Base-by-base conservation (phyloP, 2,888 invertebrate genomes). In the Phalera bucephala region DNA sequence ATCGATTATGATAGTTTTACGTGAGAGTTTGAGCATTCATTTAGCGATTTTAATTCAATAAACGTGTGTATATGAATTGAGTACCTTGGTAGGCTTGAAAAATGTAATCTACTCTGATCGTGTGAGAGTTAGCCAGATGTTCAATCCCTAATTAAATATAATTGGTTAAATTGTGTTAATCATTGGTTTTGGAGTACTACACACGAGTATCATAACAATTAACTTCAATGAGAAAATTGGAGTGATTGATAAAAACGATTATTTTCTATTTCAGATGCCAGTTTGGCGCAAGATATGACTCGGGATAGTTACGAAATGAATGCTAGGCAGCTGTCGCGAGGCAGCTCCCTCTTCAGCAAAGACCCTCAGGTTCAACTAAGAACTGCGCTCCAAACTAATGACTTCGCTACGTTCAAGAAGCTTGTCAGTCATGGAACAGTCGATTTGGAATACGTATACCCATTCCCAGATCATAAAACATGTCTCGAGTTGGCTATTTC, bases 401-500 rank as follows among this genome's bases (percentile, higher is more conserved):
- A 92, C 52, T 73, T 72, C 14, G 65, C 76, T 7, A 85, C 86
- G n/a, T 91, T 92, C 58, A 81, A 83, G 54, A 87, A 87, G 54
- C 72, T 92, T 10, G 77, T 92, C 13, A 65, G 72, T 39, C 80
- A 80, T 42, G 85, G 88, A 29, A 77, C 82, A 13, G 80, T 91
- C 7, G 84, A 93, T 41, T 63, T 92, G 1, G 90, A 92, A 55
- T 65, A 91, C 56, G 82, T 90, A 23, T 92, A 92, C 50, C 86
- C 87, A 12, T 83, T 91, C 42, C 92, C 92, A 1, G 87, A 91
- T 46, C 81, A 91, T 47, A 92, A 92, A 64, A 92, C 93, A 1
- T 91, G 92, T 43, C 81, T 93, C 10, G 92, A 93, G 49, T 69
- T 92, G 8, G 92, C 93, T 2, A 86, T 91, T 15, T 82, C 80